Evolutionary conservation across 2,797 vertebrate species (phyloP).

Genomic region (Anas bahamensis): DNA sequence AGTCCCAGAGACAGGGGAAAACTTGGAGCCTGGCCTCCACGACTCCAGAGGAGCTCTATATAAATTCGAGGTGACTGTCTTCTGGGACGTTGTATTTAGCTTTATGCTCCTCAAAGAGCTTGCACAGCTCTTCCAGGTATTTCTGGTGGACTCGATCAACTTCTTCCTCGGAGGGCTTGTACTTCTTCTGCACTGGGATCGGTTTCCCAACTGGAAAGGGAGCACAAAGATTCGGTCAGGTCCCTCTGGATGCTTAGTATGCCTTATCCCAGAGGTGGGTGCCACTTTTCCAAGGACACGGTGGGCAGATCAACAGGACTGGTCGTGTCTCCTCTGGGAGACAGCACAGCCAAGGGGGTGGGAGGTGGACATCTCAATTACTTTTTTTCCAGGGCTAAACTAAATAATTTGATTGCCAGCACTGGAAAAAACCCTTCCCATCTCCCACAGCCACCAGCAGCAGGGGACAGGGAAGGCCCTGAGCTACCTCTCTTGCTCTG

Average conservation of each 20-base stretch:
- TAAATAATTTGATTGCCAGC: not conserved
- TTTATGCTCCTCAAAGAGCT: slow-evolving; percentile 94
- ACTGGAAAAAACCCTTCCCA: not conserved
- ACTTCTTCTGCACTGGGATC: slow-evolving; percentile 83
- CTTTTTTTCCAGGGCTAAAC: not conserved
- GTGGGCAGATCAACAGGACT: fast-evolving
- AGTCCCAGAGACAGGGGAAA: not conserved
- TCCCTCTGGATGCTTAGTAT: not conserved
- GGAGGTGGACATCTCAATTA: not conserved
- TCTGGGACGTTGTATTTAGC: slow-evolving; percentile 84
- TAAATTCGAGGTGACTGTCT: slow-evolving; percentile 87
- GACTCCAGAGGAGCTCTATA: slow-evolving; percentile 56
- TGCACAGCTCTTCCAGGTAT: slow-evolving; percentile 86
- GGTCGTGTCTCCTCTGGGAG: not conserved
- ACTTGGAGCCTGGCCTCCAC: not conserved
- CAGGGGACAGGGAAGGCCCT: not conserved
- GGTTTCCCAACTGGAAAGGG: slow-evolving; percentile 89
- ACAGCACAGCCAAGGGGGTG: not conserved
- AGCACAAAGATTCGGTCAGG: not conserved
- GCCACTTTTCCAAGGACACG: not conserved
- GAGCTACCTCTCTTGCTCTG: not conserved
- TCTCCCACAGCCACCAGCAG: not conserved
- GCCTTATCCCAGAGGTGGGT: not conserved
- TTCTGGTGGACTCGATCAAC: slow-evolving; percentile 85
- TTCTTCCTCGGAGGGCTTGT: slow-evolving; percentile 81